Evolutionary conservation across 1,140 invertebrate genomes (phyloP), one percentile per base, ranked within the genome.

Genomic region (Scaptomyza hsui): DNA sequence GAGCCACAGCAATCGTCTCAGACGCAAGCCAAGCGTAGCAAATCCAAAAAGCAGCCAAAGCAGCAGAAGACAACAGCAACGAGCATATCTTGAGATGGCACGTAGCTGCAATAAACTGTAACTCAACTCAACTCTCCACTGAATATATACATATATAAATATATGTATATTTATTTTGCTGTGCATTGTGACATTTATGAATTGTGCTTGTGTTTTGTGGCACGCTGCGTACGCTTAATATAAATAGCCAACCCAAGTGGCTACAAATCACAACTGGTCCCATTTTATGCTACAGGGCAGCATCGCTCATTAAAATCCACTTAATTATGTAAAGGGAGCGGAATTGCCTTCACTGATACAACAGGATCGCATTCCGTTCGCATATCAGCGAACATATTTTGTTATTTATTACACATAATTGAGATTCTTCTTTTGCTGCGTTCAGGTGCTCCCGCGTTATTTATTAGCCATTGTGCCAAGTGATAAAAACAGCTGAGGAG

Each of bases 341-440:
- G 45, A 59, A 69, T 19, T 26, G 19, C 24, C 15, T 21, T 13
- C 10, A 13, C 63, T 60, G 74, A 78, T 29, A 44, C 39, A 32
- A 37, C 32, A 24, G 49, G 9, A 26, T 16, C 21, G 47, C 35
- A 62, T 51, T 49, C 21, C 12, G 19, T 15, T n/a, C 59, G 32
- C 60, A 69, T 62, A 69, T 67, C 45, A 47, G 51, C 45, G 24
- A 37, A 16, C 65, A 65, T 60, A 57, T 77, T 65, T 72, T 48
- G 63, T 78, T 72, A 86, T 86, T 86, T 86, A 88, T 88, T 82
- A 68, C 71, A 49, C 67, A 69, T 75, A 88, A 88, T 88, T 88
- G 82, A 78, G 68, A 79, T 72, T 29, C 26, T 29, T 29, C 9
- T 26, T 9, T 29, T 7, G 26, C 26, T 29, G 47, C 61, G 42